phyloP scores from a whole-genome alignment of 2,113 vertebrate genomes.

The Albula glossodonta region DNA sequence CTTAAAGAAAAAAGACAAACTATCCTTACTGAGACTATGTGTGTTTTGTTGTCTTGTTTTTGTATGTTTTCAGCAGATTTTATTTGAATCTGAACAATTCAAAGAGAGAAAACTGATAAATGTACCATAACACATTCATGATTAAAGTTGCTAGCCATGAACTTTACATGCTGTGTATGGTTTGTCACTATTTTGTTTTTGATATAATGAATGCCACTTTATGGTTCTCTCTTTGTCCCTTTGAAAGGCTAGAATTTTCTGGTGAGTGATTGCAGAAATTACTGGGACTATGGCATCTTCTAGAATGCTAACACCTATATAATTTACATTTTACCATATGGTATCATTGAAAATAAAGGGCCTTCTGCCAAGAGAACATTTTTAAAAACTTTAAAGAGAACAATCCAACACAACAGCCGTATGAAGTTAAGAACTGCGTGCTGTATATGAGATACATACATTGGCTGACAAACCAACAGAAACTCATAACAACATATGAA shows the following conservation, averaged over 20 bases:
- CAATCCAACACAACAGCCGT: background rate
- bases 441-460: no score
- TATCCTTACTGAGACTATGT: slow-evolving; percentile 57
- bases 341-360: slow-evolving; percentile 38
- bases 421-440: background rate
- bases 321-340: slow-evolving; percentile 32
- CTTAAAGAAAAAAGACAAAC: slow-evolving; percentile 61
- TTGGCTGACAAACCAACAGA: no score
- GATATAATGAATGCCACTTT: background rate
- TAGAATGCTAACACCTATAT: slow-evolving; percentile 8
- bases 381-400: background rate
- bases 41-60: slow-evolving; percentile 52
- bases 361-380: slow-evolving; percentile 33
- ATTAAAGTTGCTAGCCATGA: background rate
- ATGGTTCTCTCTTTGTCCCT: slow-evolving; percentile 43
- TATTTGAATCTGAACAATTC: background rate
- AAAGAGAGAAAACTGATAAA: slow-evolving; percentile 1
- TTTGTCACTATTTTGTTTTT: background rate
- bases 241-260: slow-evolving; percentile 39
- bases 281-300: background rate
- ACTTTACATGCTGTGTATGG: background rate
- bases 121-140: background rate
- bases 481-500: no score
- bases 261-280: slow-evolving; percentile 19
- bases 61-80: slow-evolving; percentile 57